Base-by-base conservation (phyloP, 2,797 vertebrate genomes). In the Mus minutoides region DNA sequence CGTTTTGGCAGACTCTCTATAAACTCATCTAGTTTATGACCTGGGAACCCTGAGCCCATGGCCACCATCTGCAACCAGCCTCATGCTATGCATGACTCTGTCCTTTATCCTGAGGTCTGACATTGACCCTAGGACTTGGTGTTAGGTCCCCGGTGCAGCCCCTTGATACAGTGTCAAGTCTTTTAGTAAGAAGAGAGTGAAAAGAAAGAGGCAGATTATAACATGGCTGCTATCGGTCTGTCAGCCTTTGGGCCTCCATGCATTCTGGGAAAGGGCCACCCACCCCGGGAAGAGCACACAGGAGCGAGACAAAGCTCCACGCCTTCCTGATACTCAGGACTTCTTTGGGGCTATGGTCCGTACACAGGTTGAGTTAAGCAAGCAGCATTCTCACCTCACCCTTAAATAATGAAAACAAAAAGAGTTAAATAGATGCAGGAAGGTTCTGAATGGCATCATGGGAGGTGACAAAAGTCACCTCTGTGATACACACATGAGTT, bases 101-200 rank as follows among this genome's bases (percentile, higher is more conserved):
- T 2, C 58, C 52, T 79, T 71, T 46, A 34, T 52, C 9, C 40
- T 16, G 7, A 5, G 37, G 52, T 37, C 64, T 79, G 40, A 69
- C 0, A 0, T 29, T 89, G 24, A 16, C 11, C 34, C 76, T 21
- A 26, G 34, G 22, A 31, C 34, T 9, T 2, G 4, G 7, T 0
- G 6, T 67, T 4, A 12, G n/a, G 49, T 2, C 43, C 58, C 26
- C 62, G 10, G n/a, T 21, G 21, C 5, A n/a, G 40, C 19, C 40
- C 19, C 31, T 16, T 3, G 10, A 7, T 2, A 49, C 17, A 0
- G 19, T 26, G n/a, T 16, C 19, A 2, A 14, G 8, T 43, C 4
- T 49, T n/a, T 56, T n/a, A 1, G 2, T 40, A 4, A 22, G n/a
- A 69, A 58, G 43, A 34, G n/a, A 37, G 10, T 4, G 37, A 56